Conservation (phyloP, 2,888 invertebrate species). For the Hedychridium roseum region DNA sequence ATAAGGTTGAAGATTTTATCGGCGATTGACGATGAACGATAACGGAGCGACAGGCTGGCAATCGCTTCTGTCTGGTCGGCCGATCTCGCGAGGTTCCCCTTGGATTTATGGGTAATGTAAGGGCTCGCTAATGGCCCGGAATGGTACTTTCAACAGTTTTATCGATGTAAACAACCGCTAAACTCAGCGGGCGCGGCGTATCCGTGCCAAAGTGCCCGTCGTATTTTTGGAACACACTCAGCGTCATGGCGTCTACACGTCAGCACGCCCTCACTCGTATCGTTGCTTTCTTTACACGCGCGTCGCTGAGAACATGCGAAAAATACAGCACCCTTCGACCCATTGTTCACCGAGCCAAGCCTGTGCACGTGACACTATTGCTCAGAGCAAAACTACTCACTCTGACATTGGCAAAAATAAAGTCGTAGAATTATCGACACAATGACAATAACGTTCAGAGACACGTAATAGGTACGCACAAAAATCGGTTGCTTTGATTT, state of each 20-base stretch:
- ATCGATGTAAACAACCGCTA: slow-evolving; percentile 59
- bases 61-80: not conserved
- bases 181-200: slow-evolving; percentile 38
- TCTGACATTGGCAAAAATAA: too few species aligned
- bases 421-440: too few species aligned
- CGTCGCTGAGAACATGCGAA: too few species aligned
- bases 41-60: not conserved
- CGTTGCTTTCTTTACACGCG: too few species aligned
- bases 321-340: not conserved
- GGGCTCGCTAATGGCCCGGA: slow-evolving; percentile 47
- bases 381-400: too few species aligned
- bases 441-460: too few species aligned
- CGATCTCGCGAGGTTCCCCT: slow-evolving; percentile 9
- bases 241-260: slow-evolving; percentile 50
- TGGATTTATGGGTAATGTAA: slow-evolving; percentile 26
- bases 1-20: too few species aligned
- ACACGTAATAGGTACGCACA: too few species aligned
- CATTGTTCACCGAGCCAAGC: not conserved
- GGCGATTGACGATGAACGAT: too few species aligned
- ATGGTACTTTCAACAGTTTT: slow-evolving; percentile 49
- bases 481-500: too few species aligned
- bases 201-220: slow-evolving; percentile 53
- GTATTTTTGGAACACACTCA: slow-evolving; percentile 57
- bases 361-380: too few species aligned
- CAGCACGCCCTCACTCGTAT: slow-evolving; percentile 46